phyloP scores from a whole-genome alignment of 2,113 vertebrate species.

The Cygnus buccinator region DNA sequence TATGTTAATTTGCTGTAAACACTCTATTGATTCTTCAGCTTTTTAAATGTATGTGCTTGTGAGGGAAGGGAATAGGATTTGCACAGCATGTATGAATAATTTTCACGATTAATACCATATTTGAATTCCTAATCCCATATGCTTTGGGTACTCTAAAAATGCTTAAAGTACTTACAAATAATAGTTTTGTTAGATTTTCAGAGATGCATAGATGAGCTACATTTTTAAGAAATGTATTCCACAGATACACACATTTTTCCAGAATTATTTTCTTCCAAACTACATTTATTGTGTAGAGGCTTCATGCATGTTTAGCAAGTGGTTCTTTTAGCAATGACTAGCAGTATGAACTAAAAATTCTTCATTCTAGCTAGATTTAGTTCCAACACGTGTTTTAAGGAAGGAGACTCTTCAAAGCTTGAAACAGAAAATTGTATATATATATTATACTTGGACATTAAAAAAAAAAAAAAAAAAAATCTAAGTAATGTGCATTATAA shows the following conservation, averaged over 20 bases:
- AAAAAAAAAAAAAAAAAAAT: background rate
- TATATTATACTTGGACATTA: background rate
- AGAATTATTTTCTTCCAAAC: background rate
- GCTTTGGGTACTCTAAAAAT: background rate
- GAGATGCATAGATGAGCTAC: background rate
- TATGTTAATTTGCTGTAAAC: background rate
- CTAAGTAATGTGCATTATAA: background rate
- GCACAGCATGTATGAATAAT: background rate
- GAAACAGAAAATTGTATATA: background rate
- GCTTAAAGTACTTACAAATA: background rate
- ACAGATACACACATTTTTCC: background rate
- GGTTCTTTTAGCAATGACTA: background rate
- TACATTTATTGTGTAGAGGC: background rate
- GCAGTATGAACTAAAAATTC: background rate
- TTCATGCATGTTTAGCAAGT: background rate
- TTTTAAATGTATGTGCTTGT: background rate
- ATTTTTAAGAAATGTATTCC: background rate
- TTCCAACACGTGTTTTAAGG: fast-evolving
- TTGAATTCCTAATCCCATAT: background rate
- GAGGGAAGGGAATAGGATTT: background rate
- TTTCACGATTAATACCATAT: background rate
- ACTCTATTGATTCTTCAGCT: background rate
- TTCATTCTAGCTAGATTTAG: background rate
- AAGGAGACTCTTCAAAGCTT: background rate
- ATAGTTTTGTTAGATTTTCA: background rate